Conservation (phyloP, 2,888 invertebrate genomes). For the Steinernema hermaphroditum region DNA sequence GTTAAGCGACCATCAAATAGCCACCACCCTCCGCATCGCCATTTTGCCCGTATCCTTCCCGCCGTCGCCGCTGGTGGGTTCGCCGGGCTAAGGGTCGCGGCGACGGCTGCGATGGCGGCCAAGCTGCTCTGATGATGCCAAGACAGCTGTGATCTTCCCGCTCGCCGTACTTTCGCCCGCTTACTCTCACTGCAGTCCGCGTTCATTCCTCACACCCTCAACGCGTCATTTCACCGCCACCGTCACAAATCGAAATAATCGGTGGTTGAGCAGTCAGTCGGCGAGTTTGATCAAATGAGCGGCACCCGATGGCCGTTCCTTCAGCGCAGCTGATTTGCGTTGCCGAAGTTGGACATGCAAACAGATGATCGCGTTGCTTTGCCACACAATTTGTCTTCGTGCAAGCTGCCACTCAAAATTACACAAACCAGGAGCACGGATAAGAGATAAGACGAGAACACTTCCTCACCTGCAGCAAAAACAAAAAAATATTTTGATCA, state of each 20-base stretch:
- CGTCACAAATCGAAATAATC: neutral
- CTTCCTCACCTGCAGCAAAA: neutral
- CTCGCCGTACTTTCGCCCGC: neutral
- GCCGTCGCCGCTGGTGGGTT: conserved; percentile 3
- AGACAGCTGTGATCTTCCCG: conserved; percentile 31
- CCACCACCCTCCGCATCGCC: neutral
- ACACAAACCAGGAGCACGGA: neutral
- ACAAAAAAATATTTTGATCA: neutral
- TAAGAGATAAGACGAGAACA: no score
- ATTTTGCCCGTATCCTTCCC: neutral
- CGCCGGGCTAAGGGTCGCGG: neutral
- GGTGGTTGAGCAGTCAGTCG: neutral
- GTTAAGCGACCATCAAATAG: neutral
- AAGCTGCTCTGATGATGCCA: no score
- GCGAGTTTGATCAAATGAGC: neutral
- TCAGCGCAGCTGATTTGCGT: neutral
- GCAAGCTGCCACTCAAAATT: neutral
- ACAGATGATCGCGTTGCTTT: neutral
- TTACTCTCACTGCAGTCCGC: conserved; percentile 19
- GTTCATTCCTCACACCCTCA: conserved; percentile 11
- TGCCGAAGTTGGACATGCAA: conserved; percentile 17
- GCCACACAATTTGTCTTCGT: neutral
- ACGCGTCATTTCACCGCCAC: conserved; percentile 13
- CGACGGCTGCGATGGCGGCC: neutral
- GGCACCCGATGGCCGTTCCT: neutral